A percentile compares a stretch with the other conserved stretches of the same genome.
Evolutionary conservation across 2,797 vertebrate species (phyloP).

Genomic region (Sternarchorhynchus goeldii): DNA sequence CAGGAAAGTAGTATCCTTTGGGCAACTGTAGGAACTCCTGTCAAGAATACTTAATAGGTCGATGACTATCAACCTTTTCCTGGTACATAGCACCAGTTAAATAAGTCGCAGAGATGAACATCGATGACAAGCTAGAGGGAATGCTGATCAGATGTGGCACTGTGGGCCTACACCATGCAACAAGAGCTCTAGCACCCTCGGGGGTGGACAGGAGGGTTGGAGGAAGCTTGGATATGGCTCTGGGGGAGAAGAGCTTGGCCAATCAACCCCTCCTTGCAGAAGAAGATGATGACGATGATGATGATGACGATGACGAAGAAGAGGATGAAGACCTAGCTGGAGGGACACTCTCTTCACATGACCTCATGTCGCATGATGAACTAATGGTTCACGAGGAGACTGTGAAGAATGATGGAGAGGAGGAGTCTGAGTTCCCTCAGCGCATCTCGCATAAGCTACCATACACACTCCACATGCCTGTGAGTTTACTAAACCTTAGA

Average conservation of each 20-base stretch:
- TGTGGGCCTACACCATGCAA: constrained; percentile 77
- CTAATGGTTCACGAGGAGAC: constrained; percentile 98
- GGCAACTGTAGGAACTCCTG: constrained; percentile 8
- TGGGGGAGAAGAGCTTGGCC: constrained; percentile 86
- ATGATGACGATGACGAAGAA: constrained; percentile 74
- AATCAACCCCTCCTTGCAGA: constrained; percentile 89
- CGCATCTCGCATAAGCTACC: constrained; percentile 91
- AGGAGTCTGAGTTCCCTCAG: constrained; percentile 83
- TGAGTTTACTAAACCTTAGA: constrained; percentile 72
- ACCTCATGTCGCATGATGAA: constrained; percentile 94
- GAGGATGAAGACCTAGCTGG: constrained; percentile 83
- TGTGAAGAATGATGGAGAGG: constrained; percentile 87
- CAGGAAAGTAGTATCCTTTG: constrained; percentile 11
- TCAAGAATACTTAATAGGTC: constrained; percentile 28
- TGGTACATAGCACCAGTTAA: constrained; percentile 46
- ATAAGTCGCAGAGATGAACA: constrained; percentile 87
- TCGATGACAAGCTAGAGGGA: constrained; percentile 95
- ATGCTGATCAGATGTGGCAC: constrained; percentile 95
- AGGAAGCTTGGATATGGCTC: constrained; percentile 81
- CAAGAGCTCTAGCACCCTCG: constrained; percentile 75
- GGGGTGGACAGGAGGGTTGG: constrained; percentile 65
- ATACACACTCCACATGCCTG: constrained; percentile 90
- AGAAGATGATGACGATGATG: constrained; percentile 81
- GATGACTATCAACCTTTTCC: constrained; percentile 45
- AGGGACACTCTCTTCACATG: constrained; percentile 87